Conservation (phyloP, 2,888 invertebrate genomes). For the Thereva unica region DNA sequence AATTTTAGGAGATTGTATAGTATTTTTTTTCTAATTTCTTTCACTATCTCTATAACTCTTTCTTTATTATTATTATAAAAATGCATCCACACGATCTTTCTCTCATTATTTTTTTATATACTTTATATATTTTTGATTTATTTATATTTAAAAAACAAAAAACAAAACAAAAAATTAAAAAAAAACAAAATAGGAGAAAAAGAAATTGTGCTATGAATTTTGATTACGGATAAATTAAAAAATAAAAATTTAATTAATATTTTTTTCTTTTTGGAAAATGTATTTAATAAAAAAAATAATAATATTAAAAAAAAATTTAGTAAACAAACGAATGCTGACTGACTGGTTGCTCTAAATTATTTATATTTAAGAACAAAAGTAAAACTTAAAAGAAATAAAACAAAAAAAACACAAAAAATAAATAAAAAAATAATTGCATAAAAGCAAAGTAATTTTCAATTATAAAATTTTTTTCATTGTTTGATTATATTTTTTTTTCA, state of each 20-base stretch:
- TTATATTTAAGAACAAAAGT: slow-evolving; percentile 28
- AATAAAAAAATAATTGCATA: too few relatives aligned
- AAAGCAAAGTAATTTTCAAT: not conserved
- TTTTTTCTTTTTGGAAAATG: slow-evolving; percentile 2
- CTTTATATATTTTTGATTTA: not conserved
- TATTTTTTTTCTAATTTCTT: not conserved
- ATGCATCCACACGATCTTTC: not conserved
- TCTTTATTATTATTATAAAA: not conserved
- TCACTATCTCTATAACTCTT: not conserved
- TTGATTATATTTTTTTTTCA: slow-evolving; percentile 12
- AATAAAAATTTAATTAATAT: not conserved
- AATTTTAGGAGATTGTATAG: not conserved
- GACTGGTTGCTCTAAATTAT: slow-evolving; percentile 17
- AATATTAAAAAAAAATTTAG: too few relatives aligned
- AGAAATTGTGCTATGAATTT: slow-evolving; percentile 11
- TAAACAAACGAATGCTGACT: slow-evolving; percentile 15
- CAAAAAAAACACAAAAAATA: too few relatives aligned
- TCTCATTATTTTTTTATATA: not conserved
- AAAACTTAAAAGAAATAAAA: not conserved
- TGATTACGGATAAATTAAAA: not conserved
- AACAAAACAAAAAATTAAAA: not conserved
- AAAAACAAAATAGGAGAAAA: slow-evolving; percentile 10
- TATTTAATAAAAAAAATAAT: too few relatives aligned
- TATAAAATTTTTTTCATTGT: slow-evolving; percentile 4
- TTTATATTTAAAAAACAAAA: slow-evolving; percentile 3